Evolutionary conservation across 2,797 vertebrate genomes (phyloP).

Genomic region (Rhincodon typus): DNA sequence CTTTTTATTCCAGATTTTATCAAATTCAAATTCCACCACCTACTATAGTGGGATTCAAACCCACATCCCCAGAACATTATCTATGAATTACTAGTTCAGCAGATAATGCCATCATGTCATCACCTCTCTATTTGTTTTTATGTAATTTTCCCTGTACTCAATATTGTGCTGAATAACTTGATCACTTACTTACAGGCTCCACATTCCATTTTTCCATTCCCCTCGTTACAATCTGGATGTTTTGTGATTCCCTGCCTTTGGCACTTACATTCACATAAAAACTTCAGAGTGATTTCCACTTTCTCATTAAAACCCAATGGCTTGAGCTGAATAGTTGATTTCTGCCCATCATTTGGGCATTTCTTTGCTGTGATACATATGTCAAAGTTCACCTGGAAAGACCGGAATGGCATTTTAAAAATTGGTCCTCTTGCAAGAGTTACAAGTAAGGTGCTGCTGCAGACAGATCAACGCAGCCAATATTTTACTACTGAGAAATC

Average conservation of each 20-base stretch:
- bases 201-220: constrained; percentile 46
- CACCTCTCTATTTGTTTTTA: no score
- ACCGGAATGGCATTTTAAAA: background rate
- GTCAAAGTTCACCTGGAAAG: constrained; percentile 44
- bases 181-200: constrained; percentile 44
- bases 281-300: constrained; percentile 38
- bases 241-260: constrained; percentile 44
- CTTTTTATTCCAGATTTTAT: no score
- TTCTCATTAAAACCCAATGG: constrained; percentile 44
- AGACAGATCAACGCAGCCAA: background rate
- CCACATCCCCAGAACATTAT: no score
- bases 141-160: background rate
- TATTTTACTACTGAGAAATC: background rate
- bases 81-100: no score
- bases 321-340: constrained; percentile 42
- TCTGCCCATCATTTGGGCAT: constrained; percentile 40
- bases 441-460: background rate
- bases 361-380: constrained; percentile 42
- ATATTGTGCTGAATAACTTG: no score
- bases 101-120: no score
- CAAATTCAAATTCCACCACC: no score
- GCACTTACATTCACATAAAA: constrained; percentile 44
- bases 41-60: no score
- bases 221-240: constrained; percentile 47
- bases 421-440: background rate